Percentiles rank a stretch among this genome's conserved stretches.
These are phyloP conservation scores for Drosophila asahinai DNA, from an alignment of 1,140 invertebrate genomes.

Conservation along the genomic window DNA sequence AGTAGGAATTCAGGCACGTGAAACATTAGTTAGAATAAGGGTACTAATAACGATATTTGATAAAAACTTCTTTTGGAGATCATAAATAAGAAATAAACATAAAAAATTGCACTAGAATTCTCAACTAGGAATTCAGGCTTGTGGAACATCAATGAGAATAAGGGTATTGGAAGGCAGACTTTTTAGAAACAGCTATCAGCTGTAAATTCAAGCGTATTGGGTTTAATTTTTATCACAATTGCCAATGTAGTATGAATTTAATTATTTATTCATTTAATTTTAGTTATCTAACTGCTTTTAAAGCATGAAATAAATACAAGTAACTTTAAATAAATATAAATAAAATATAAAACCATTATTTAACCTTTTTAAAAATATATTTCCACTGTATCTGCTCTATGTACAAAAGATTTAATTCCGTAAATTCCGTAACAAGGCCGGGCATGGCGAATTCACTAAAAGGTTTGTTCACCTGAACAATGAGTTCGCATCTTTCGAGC, in stretches of 20 bases:
- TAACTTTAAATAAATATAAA: not conserved
- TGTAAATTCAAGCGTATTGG: no score
- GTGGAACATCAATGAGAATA: no score
- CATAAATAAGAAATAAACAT: no score
- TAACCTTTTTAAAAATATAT: not conserved
- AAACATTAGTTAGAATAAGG: no score
- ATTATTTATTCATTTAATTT: no score
- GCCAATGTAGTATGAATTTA: no score
- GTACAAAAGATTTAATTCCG: conserved; percentile 19
- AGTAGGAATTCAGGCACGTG: not conserved
- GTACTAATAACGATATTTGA: no score
- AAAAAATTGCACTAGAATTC: not conserved
- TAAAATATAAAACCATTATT: not conserved
- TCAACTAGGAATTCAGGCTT: not conserved
- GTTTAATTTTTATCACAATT: no score
- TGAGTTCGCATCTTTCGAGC: conserved; percentile 14
- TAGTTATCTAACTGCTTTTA: not conserved
- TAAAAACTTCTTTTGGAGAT: not conserved
- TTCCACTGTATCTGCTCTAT: conserved; percentile 2
- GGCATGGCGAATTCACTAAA: conserved; percentile 27
- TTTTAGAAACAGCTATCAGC: no score
- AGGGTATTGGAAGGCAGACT: no score
- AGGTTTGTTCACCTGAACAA: conserved; percentile 39
- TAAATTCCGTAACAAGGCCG: conserved; percentile 44
- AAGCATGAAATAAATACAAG: no score